phyloP scores from a whole-genome alignment of 1,140 invertebrate genomes.

The Zaprionus taronus region DNA sequence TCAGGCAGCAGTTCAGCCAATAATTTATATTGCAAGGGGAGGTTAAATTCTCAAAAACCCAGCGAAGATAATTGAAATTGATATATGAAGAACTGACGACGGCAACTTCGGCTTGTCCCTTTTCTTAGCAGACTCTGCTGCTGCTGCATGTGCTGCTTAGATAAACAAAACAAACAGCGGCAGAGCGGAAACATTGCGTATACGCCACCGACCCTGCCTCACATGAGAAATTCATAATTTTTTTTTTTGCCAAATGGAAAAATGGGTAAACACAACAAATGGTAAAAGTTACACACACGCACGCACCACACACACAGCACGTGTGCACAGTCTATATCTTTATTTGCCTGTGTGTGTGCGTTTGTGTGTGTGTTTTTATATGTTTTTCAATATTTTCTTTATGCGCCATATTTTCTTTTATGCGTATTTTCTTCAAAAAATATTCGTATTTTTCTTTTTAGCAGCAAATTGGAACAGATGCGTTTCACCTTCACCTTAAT shows the following conservation, averaged over 20 bases:
- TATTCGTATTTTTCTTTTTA: conserved; percentile 37
- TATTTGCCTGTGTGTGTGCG: conserved; percentile 30
- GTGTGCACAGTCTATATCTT: conserved; percentile 37
- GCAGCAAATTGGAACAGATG: conserved; percentile 64
- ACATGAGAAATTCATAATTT: conserved; percentile 72
- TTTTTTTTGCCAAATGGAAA: conserved; percentile 57
- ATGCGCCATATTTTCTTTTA: conserved; percentile 57
- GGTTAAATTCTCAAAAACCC: conserved; percentile 7
- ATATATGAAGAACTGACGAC: conserved; percentile 65
- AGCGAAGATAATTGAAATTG: conserved; percentile 78
- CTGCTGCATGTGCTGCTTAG: conserved; percentile 49
- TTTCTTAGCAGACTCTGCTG: conserved; percentile 13
- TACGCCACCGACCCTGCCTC: conserved; percentile 50
- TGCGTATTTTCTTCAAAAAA: conserved; percentile 29
- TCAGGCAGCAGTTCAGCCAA: conserved; percentile 53
- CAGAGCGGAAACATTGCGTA: conserved; percentile 65
- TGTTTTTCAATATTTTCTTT: conserved; percentile 75
- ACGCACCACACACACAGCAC: conserved; percentile 35
- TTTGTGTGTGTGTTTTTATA: conserved; percentile 48
- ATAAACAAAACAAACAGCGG: conserved; percentile 66
- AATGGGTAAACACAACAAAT: conserved; percentile 69
- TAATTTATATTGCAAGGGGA: conserved; percentile 65
- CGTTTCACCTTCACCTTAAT: conserved; percentile 80
- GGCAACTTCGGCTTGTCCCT: conserved; percentile 49
- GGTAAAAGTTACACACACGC: conserved; percentile 35